Evolutionary conservation across 1,140 invertebrate species (phyloP).

Genomic region (Ostrea edulis): DNA sequence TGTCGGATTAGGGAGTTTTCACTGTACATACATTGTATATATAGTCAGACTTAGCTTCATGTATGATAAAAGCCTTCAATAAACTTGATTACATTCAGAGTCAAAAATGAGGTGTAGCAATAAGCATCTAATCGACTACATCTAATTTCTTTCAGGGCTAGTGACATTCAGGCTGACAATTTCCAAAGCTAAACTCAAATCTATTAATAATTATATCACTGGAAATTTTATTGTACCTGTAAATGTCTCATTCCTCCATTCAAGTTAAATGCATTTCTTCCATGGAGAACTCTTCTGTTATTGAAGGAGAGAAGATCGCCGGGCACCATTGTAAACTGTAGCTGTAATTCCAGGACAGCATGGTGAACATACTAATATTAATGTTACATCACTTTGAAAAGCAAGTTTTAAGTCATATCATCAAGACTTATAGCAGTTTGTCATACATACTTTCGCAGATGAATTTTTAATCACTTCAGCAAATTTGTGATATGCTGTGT

Average conservation of each 20-base stretch:
- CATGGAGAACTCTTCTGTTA: slow-evolving; percentile 76
- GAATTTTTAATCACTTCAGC: slow-evolving; percentile 67
- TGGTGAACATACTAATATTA: background rate
- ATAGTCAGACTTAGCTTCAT: too few species aligned
- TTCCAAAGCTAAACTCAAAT: too few species aligned
- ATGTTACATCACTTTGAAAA: background rate
- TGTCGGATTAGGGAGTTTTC: too few species aligned
- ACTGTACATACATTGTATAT: too few species aligned
- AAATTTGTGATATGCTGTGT: slow-evolving; percentile 72
- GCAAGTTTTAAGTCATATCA: background rate
- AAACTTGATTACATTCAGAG: too few species aligned
- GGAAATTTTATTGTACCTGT: slow-evolving; percentile 57
- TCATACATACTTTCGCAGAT: slow-evolving; percentile 50
- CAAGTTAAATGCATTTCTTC: slow-evolving; percentile 65
- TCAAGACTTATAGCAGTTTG: background rate
- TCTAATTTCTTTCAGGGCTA: too few species aligned
- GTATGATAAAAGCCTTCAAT: too few species aligned
- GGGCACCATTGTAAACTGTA: slow-evolving; percentile 65
- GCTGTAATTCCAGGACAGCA: slow-evolving; percentile 56
- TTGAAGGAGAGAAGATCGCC: slow-evolving; percentile 75
- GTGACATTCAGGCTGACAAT: too few species aligned
- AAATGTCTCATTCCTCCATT: slow-evolving; percentile 73
- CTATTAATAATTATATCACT: too few species aligned
- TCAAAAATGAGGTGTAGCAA: too few species aligned
- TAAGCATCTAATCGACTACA: too few species aligned